These are phyloP conservation scores for Stegophylla sp. DNA, from an alignment of 2,888 invertebrate species.

Conservation along the genomic window DNA sequence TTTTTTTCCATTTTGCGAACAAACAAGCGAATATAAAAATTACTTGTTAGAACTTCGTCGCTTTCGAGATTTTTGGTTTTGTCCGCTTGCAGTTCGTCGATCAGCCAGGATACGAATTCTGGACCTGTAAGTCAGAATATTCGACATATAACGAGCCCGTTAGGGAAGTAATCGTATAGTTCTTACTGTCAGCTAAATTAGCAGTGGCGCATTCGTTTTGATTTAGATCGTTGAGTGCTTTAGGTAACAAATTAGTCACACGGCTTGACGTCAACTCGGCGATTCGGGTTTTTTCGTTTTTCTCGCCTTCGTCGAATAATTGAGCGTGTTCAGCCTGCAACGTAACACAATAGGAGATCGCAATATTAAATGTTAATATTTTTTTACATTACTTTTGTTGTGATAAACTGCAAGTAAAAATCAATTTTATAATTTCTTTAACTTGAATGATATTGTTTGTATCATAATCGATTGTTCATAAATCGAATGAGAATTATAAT, in stretches of 20 bases:
- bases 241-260: slow-evolving; percentile 29
- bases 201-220: not conserved
- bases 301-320: slow-evolving; percentile 7
- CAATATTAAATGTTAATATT: too few relatives aligned
- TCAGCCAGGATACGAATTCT: slow-evolving; percentile 35
- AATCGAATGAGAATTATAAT: too few relatives aligned
- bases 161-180: not conserved
- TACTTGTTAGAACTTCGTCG: slow-evolving; percentile 39
- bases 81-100: not conserved
- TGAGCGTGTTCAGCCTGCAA: slow-evolving; percentile 27
- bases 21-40: too few relatives aligned
- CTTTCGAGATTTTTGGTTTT: not conserved
- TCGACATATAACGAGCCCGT: not conserved
- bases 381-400: too few relatives aligned
- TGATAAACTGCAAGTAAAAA: too few relatives aligned
- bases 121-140: slow-evolving; percentile 3
- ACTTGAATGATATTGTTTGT: too few relatives aligned
- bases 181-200: slow-evolving; percentile 2
- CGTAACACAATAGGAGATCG: not conserved
- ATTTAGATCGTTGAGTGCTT: slow-evolving; percentile 27
- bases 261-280: not conserved
- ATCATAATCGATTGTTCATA: too few relatives aligned
- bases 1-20: too few relatives aligned
- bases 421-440: too few relatives aligned
- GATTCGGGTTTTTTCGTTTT: not conserved